Conservation (phyloP, 1,140 invertebrate species). For the Helicoverpa zea region DNA sequence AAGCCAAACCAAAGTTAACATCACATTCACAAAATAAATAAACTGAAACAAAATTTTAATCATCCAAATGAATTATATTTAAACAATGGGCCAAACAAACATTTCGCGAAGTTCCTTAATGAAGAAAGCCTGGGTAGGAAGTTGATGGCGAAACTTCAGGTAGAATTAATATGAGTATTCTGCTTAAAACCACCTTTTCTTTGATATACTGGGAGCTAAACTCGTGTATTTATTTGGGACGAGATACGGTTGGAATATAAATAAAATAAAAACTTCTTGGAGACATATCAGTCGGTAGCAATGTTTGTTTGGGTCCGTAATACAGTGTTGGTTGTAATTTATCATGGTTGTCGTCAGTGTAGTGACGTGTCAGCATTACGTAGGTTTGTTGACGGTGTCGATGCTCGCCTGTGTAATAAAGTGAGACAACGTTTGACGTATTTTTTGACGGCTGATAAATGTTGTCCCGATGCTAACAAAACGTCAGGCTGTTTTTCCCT, state of each 20-base stretch:
- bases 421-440: constrained; percentile 19
- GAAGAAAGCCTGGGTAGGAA: constrained; percentile 44
- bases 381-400: constrained; percentile 23
- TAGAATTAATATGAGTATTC: constrained; percentile 53
- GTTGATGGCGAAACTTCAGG: constrained; percentile 36
- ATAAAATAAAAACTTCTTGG: constrained; percentile 47
- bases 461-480: constrained; percentile 18
- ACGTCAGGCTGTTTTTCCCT: constrained; percentile 12
- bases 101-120: constrained; percentile 16
- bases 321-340: constrained; percentile 34
- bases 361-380: constrained; percentile 15
- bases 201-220: constrained; percentile 35
- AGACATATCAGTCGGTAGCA: constrained; percentile 27
- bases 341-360: constrained; percentile 15
- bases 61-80: constrained; percentile 48
- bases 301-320: constrained; percentile 40
- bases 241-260: constrained; percentile 8
- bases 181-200: constrained; percentile 46
- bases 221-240: constrained; percentile 27
- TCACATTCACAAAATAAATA: constrained; percentile 37
- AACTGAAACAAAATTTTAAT: constrained; percentile 42
- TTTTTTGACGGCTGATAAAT: constrained; percentile 25
- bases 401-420: constrained; percentile 37
- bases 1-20: constrained; percentile 6
- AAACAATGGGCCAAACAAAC: constrained; percentile 36